phyloP scores from a whole-genome alignment of 2,797 vertebrate genomes.

The Perdix hodgsoniae region DNA sequence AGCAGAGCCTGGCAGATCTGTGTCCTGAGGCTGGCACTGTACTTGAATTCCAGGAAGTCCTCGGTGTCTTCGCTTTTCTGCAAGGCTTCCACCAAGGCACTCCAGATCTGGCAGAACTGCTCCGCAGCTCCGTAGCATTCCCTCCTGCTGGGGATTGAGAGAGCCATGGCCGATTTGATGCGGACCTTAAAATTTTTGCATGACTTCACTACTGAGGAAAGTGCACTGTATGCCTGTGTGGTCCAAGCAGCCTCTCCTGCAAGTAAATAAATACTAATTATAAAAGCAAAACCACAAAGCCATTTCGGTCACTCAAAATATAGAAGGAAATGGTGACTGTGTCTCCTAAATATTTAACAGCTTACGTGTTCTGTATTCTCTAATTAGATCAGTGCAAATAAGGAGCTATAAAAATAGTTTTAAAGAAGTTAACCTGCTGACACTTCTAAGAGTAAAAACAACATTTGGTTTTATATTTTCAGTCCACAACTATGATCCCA shows the following conservation, averaged over 20 bases:
- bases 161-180: conserved; percentile 93
- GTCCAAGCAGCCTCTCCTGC: conserved; percentile 92
- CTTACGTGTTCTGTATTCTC: background rate
- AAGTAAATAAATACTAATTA: background rate
- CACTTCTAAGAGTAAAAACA: background rate
- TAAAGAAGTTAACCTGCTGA: background rate
- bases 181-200: conserved; percentile 98
- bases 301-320: background rate
- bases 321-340: background rate
- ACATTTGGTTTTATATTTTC: background rate
- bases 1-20: conserved; percentile 90
- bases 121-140: conserved; percentile 83
- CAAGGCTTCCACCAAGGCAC: conserved; percentile 87
- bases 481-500: background rate
- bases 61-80: conserved; percentile 91
- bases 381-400: background rate
- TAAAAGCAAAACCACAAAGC: fast-evolving
- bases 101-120: conserved; percentile 89
- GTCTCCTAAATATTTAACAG: background rate
- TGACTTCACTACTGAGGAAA: conserved; percentile 90
- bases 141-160: conserved; percentile 86
- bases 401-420: background rate
- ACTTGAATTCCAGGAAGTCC: conserved; percentile 95
- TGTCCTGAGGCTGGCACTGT: conserved; percentile 90
- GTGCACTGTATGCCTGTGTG: conserved; percentile 84